A percentile compares a stretch with the other conserved stretches of the same genome.
Evolutionary conservation across 2,113 vertebrate species (phyloP).

Genomic region (Pelmatolapia mariae): DNA sequence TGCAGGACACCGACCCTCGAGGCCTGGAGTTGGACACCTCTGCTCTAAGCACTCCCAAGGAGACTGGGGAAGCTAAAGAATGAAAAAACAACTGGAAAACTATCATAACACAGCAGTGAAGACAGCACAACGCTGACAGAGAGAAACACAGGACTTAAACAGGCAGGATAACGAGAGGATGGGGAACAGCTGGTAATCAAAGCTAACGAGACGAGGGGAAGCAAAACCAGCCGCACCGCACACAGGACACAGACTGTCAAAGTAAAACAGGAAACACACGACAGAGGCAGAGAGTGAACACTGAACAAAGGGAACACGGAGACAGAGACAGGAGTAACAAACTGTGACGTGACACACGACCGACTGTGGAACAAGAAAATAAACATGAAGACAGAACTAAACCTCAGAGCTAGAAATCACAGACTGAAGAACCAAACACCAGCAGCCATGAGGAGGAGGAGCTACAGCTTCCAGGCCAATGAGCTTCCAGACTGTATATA

Average conservation of each 20-base stretch:
- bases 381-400: rapidly evolving
- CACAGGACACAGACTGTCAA: not conserved
- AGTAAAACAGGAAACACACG: not conserved
- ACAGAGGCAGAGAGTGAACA: not conserved
- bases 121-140: rapidly evolving
- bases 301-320: not conserved
- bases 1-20: not conserved
- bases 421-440: not conserved
- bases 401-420: not conserved
- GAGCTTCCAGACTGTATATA: not conserved
- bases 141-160: not conserved
- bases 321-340: not conserved
- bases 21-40: rapidly evolving
- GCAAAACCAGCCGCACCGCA: rapidly evolving
- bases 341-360: not conserved
- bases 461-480: not conserved
- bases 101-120: rapidly evolving
- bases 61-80: not conserved
- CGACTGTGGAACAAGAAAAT: rapidly evolving
- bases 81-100: not conserved
- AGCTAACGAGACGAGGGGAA: rapidly evolving
- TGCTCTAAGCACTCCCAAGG: too few species aligned
- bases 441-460: not conserved
- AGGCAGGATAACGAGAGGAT: rapidly evolving
- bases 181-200: rapidly evolving